Evolutionary conservation across 2,888 invertebrate species (phyloP).

Genomic region (Caradrina kadenii): DNA sequence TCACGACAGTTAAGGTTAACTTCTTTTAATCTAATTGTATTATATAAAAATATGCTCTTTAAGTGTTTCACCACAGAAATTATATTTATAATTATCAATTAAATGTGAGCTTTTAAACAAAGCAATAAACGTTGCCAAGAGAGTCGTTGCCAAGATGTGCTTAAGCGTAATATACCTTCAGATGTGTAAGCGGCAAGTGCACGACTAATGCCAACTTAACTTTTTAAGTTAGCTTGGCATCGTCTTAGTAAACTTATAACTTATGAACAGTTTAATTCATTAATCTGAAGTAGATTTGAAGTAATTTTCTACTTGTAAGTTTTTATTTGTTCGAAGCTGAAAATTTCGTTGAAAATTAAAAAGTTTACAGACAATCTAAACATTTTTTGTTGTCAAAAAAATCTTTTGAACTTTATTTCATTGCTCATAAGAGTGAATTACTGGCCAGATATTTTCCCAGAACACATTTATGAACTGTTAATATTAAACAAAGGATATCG

Average conservation of each 20-base stretch:
- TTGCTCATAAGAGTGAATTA: background rate
- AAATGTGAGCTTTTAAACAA: slow-evolving; percentile 1
- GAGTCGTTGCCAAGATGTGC: slow-evolving; percentile 10
- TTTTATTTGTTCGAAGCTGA: background rate
- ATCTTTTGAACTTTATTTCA: background rate
- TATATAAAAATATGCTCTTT: too few relatives aligned
- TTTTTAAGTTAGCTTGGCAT: slow-evolving; percentile 30
- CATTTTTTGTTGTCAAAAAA: background rate
- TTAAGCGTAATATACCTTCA: slow-evolving; percentile 5
- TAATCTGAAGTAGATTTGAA: slow-evolving; percentile 15
- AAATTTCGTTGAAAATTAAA: slow-evolving; percentile 1
- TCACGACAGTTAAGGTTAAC: background rate
- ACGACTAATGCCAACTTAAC: slow-evolving; percentile 18
- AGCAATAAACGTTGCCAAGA: slow-evolving; percentile 5
- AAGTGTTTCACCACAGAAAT: background rate
- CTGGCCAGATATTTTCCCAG: background rate
- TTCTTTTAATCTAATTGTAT: too few relatives aligned
- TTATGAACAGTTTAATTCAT: slow-evolving; percentile 19
- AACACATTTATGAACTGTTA: background rate
- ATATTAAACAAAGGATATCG: slow-evolving; percentile 1
- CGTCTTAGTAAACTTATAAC: slow-evolving; percentile 8
- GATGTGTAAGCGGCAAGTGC: background rate
- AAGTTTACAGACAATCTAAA: background rate
- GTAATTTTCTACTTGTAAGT: slow-evolving; percentile 10
- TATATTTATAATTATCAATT: background rate